Conservation (phyloP, 1,140 invertebrate species). For the Drosophila parvula region DNA sequence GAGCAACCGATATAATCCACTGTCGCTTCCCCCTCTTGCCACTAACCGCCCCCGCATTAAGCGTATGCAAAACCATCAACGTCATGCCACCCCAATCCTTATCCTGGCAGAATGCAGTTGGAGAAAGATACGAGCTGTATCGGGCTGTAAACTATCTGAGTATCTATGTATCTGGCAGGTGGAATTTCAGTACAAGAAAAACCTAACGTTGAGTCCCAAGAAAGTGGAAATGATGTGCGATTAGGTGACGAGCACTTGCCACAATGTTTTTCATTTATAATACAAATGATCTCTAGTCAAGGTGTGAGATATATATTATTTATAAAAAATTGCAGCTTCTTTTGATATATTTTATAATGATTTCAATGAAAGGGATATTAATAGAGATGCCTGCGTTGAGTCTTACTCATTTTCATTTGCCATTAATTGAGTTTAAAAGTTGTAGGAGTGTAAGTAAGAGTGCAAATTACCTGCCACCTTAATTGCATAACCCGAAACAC, state of each 20-base stretch:
- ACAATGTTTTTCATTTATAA: too few species aligned
- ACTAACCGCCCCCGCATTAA: constrained; percentile 8
- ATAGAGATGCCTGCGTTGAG: too few species aligned
- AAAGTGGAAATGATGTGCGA: not conserved
- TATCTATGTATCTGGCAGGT: not conserved
- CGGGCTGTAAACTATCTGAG: constrained; percentile 3
- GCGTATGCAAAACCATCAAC: constrained; percentile 49
- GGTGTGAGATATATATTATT: too few species aligned
- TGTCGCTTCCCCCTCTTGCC: not conserved
- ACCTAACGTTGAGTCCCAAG: not conserved
- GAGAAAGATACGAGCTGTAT: constrained; percentile 46
- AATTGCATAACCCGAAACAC: not conserved
- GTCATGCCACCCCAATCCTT: constrained; percentile 30
- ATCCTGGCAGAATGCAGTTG: constrained; percentile 34
- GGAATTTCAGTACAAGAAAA: constrained; percentile 5
- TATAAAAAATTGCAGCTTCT: too few species aligned
- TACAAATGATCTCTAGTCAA: not conserved
- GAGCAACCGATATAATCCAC: constrained; percentile 36
- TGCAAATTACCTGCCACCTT: not conserved
- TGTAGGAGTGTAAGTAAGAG: too few species aligned
- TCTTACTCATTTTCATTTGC: not conserved
- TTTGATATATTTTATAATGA: too few species aligned
- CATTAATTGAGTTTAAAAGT: too few species aligned
- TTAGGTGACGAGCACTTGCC: too few species aligned
- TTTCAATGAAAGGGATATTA: too few species aligned